These are phyloP conservation scores for Campaea margaritaria DNA, from an alignment of 2,888 invertebrate species.

Conservation along the genomic window DNA sequence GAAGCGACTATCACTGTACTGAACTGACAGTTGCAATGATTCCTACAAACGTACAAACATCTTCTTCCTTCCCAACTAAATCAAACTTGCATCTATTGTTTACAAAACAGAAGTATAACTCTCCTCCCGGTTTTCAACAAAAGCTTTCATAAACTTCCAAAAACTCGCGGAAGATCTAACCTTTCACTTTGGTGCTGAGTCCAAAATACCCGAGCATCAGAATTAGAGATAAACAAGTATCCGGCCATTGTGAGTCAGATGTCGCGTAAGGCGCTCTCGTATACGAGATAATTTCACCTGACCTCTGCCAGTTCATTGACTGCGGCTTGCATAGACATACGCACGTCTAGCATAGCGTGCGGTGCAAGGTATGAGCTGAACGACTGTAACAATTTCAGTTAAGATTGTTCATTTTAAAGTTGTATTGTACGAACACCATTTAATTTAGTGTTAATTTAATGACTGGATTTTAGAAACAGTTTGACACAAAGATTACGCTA, in stretches of 20 bases:
- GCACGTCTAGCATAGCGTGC: conserved; percentile 69
- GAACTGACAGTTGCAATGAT: too few species aligned
- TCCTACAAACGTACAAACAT: too few species aligned
- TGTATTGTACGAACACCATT: too few species aligned
- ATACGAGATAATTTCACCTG: conserved; percentile 84
- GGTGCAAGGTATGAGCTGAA: conserved; percentile 38
- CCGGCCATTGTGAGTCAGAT: conserved; percentile 78
- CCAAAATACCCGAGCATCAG: conserved; percentile 64
- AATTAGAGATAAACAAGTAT: conserved; percentile 66
- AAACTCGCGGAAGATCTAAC: conserved; percentile 9
- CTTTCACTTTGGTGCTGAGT: conserved; percentile 38
- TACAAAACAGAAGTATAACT: too few species aligned
- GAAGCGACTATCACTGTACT: too few species aligned
- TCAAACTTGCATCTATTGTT: too few species aligned
- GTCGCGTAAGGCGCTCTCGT: conserved; percentile 71
- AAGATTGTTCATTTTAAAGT: too few species aligned
- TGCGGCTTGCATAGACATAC: conserved; percentile 81
- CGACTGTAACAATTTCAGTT: neutral
- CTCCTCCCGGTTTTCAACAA: neutral
- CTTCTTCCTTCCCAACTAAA: too few species aligned
- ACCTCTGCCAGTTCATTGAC: conserved; percentile 84
- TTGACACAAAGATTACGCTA: too few species aligned
- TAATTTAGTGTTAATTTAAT: too few species aligned
- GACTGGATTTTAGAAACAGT: too few species aligned
- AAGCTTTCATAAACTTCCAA: conserved; percentile 12